Percentiles rank a stretch among this genome's conserved stretches.
Conservation (phyloP, 30 jellyfish, hydroid and myxozoan genomes). For the Chironex yamaguchii region DNA sequence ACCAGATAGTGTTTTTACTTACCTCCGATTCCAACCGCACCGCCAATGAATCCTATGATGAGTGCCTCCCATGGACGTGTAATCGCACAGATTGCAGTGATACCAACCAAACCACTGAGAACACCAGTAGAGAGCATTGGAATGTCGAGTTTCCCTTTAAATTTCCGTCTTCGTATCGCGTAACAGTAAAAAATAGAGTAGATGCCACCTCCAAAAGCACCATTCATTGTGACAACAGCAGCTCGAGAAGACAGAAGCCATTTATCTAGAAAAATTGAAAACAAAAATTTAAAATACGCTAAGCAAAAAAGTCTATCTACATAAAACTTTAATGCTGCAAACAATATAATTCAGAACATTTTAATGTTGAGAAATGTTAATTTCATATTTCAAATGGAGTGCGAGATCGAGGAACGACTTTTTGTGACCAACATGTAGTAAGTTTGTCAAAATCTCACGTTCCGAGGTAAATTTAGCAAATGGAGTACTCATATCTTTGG, state of each 20-base stretch:
- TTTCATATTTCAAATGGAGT: too few species aligned
- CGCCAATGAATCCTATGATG: slow-evolving; percentile 74
- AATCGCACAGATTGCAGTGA: slow-evolving; percentile 83
- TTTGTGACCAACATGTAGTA: too few species aligned
- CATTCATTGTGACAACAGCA: slow-evolving; percentile 81
- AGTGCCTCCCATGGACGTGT: slow-evolving; percentile 91
- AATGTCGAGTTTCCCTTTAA: slow-evolving; percentile 63
- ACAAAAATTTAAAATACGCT: too few species aligned
- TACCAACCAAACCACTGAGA: slow-evolving; percentile 80
- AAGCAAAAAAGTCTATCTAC: too few species aligned
- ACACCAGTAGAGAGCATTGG: slow-evolving; percentile 69
- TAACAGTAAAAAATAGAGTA: slow-evolving; percentile 70
- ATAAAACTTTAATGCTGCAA: too few species aligned
- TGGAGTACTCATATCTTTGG: too few species aligned
- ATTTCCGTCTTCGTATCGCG: slow-evolving; percentile 65
- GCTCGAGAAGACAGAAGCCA: slow-evolving; percentile 91
- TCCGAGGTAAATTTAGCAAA: too few species aligned
- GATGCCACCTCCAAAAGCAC: slow-evolving; percentile 85
- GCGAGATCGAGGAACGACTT: too few species aligned
- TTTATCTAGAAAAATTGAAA: slow-evolving; percentile 53
- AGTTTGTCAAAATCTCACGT: too few species aligned
- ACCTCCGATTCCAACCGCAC: slow-evolving; percentile 66
- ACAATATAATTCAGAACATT: too few species aligned
- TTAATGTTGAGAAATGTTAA: too few species aligned
- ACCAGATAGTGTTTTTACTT: too few species aligned